Base-by-base conservation (phyloP, 2,113 vertebrate genomes). In the Neomonachus schauinslandi region DNA sequence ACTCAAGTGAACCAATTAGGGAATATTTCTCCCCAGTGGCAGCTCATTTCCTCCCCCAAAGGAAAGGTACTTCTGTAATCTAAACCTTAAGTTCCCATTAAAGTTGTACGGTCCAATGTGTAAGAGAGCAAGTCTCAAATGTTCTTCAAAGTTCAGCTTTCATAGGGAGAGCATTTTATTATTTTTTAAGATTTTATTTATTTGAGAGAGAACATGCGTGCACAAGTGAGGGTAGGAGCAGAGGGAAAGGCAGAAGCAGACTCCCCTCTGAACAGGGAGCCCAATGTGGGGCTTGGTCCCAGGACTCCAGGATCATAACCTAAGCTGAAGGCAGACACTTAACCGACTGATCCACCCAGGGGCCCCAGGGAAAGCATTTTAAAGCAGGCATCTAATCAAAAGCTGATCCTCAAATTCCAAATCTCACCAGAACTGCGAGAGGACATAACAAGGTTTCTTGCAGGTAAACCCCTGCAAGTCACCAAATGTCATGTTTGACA, bases 351-450 rank as follows among this genome's bases (percentile, higher is more conserved):
- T 14, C 7, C 65, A 33, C 65, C 65, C 33, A 67, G 14, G 33
- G 15, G 3, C 33, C n/a, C 2, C 71, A 16, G 53, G 49, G 22
- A 97, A 31, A 92, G 19, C 36, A 39, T 89, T 94, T 94, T 24
- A 53, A 91, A 49, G 79, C 1, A n/a, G 94, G 59, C 16, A 36
- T 65, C 46, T 59, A 91, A 18, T 81, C 88, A 81, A 95, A 95
- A 96, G 42, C 15, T 69, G 42, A 76, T 28, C 42, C 55, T 76
- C 91, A 57, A 49, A 80, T 31, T 57, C 79, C 74, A 42, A 53
- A 92, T 92, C 82, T 92, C 46, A 67, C 89, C 79, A 83, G 74
- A 88, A 42, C 39, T 71, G 65, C n/a, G 21, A 77, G 63, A 89
- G 57, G 55, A 36, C 2, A 4, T 33, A 53, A 18, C 4, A 51